Conservation (phyloP, 2,113 vertebrate species). For the Odocoileus virginianus region DNA sequence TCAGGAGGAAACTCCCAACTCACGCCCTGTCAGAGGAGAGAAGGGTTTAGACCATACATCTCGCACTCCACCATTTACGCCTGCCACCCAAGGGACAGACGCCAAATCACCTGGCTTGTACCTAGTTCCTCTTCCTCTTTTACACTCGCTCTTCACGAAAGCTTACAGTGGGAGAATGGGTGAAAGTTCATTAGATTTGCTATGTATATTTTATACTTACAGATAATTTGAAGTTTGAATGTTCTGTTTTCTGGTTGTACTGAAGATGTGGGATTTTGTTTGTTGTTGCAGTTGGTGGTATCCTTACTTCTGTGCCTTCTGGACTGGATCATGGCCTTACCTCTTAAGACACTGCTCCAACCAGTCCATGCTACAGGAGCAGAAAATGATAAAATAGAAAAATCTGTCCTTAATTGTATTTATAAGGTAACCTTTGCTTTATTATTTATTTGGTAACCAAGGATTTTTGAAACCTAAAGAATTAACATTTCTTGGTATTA, state of each 20-base stretch:
- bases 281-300: constrained; percentile 91
- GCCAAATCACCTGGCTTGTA: not conserved
- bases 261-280: not conserved
- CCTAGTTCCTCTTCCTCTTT: not conserved
- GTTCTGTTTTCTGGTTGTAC: not conserved
- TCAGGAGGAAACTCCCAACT: not conserved
- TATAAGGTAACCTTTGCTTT: constrained; percentile 89
- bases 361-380: constrained; percentile 85
- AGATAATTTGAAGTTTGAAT: constrained; percentile 24
- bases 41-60: not conserved
- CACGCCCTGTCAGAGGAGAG: not conserved
- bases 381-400: constrained; percentile 91
- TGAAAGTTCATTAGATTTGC: not conserved
- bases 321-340: constrained; percentile 99
- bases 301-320: constrained; percentile 95
- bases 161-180: not conserved
- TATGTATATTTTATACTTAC: not conserved
- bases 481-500: constrained; percentile 5
- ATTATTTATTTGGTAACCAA: constrained; percentile 6
- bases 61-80: not conserved
- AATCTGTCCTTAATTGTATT: constrained; percentile 94
- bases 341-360: constrained; percentile 92
- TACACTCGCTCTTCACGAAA: not conserved
- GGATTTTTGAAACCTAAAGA: constrained; percentile 25
- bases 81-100: not conserved